These are phyloP conservation scores for Zalophus californianus DNA, from an alignment of 2,797 vertebrate genomes.

Conservation along the genomic window DNA sequence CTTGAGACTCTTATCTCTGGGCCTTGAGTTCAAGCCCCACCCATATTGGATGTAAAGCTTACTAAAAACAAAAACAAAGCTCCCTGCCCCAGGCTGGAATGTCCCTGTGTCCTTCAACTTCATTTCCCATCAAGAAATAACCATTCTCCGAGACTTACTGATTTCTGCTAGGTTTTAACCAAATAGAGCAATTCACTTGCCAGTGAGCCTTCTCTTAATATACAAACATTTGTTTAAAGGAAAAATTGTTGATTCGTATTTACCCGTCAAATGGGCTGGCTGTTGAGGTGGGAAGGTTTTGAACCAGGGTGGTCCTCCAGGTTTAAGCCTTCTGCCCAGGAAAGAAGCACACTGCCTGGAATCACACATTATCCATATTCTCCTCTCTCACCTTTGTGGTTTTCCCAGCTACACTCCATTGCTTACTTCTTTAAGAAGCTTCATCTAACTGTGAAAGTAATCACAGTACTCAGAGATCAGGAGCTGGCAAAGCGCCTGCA, in stretches of 20 bases:
- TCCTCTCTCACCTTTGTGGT: background rate
- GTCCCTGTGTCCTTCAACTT: background rate
- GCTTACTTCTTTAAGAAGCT: background rate
- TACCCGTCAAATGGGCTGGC: background rate
- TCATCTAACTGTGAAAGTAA: background rate
- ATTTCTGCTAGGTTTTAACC: background rate
- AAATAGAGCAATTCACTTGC: background rate
- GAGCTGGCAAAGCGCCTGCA: background rate
- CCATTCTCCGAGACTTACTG: background rate
- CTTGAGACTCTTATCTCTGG: background rate
- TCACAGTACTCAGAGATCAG: background rate
- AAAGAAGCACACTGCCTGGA: accelerated
- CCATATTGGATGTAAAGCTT: background rate
- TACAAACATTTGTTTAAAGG: background rate
- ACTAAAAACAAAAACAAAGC: background rate
- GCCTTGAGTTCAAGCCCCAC: background rate
- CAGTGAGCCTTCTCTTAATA: background rate
- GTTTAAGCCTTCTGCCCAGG: background rate
- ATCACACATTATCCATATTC: background rate
- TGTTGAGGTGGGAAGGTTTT: background rate
- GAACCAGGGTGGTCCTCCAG: background rate
- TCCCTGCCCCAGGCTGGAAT: background rate
- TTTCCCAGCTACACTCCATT: background rate
- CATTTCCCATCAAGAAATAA: background rate
- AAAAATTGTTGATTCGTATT: background rate